Conservation (phyloP, 2,888 invertebrate genomes). For the Opisthograptis luteolata region DNA sequence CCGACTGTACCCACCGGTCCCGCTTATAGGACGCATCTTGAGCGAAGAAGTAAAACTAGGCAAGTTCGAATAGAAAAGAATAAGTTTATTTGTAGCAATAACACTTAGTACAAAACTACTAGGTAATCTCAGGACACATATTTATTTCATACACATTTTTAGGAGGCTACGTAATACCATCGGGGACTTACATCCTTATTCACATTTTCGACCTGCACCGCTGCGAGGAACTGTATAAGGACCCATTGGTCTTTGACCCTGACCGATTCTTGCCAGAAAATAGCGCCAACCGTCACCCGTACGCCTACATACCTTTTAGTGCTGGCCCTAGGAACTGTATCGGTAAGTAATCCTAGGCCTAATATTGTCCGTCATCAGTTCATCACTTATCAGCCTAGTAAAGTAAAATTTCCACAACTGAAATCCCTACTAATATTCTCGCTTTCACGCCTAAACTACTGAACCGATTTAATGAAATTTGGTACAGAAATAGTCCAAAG, state of each 20-base stretch:
- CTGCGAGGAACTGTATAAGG: conserved; percentile 84
- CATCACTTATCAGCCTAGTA: no score
- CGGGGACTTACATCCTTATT: conserved; percentile 77
- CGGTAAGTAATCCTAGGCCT: conserved; percentile 63
- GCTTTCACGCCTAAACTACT: no score
- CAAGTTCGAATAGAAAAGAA: conserved; percentile 59
- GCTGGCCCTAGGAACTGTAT: conserved; percentile 88
- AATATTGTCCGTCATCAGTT: no score
- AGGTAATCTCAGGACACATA: no score
- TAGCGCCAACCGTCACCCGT: conserved; percentile 82
- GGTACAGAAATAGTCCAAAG: no score
- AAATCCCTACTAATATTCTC: no score
- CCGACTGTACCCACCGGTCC: conserved; percentile 87
- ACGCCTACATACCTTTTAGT: conserved; percentile 87
- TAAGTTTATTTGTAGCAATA: no score
- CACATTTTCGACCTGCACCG: conserved; percentile 87
- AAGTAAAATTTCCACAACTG: no score
- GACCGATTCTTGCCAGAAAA: conserved; percentile 88
- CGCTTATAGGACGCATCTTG: conserved; percentile 85
- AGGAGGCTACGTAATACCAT: conserved; percentile 81
- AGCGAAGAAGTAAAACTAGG: conserved; percentile 84
- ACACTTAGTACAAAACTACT: no score
- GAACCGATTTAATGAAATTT: no score
- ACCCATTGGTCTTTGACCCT: conserved; percentile 88
- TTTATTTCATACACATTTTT: conserved; percentile 14